Percentiles rank a stretch among this genome's conserved stretches.
phyloP scores from a whole-genome alignment of 2,797 vertebrate species.

The Emydoidea blandingii region DNA sequence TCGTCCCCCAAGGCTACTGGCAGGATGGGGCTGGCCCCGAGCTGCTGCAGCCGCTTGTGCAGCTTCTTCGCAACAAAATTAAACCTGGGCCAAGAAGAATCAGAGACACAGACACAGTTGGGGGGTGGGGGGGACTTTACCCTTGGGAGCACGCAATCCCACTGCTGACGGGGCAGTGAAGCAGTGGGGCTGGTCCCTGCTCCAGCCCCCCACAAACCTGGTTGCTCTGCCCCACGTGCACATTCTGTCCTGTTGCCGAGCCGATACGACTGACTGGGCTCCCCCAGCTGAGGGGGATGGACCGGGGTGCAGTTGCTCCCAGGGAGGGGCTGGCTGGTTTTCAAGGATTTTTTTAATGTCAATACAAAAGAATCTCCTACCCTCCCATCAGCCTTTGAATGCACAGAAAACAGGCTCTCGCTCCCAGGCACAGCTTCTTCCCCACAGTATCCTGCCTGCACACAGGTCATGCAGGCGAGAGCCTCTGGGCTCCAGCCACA shows the following conservation, averaged over 20 bases:
- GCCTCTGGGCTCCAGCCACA: too few relatives aligned
- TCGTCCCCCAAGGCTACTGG: conserved; percentile 91
- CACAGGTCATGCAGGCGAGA: too few relatives aligned
- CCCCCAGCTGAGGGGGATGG: not conserved
- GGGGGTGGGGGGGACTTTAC: not conserved
- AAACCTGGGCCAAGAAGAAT: conserved; percentile 83
- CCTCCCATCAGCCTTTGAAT: too few relatives aligned
- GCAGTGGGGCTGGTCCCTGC: not conserved
- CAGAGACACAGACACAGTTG: not conserved
- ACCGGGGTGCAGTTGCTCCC: not conserved
- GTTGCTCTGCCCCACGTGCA: fast-evolving
- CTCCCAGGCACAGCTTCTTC: too few relatives aligned
- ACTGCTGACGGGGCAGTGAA: fast-evolving
- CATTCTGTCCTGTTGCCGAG: not conserved
- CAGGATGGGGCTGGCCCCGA: conserved; percentile 87
- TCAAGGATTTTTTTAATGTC: not conserved
- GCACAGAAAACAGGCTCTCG: too few relatives aligned
- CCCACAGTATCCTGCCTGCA: too few relatives aligned
- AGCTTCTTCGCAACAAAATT: conserved; percentile 98
- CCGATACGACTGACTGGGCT: not conserved
- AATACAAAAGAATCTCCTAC: not conserved
- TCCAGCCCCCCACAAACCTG: not conserved
- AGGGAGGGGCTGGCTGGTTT: not conserved
- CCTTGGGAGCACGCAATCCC: not conserved
- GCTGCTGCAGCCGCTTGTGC: conserved; percentile 90